Base-by-base conservation (phyloP, 1,140 invertebrate genomes). In the Bombus superbus region DNA sequence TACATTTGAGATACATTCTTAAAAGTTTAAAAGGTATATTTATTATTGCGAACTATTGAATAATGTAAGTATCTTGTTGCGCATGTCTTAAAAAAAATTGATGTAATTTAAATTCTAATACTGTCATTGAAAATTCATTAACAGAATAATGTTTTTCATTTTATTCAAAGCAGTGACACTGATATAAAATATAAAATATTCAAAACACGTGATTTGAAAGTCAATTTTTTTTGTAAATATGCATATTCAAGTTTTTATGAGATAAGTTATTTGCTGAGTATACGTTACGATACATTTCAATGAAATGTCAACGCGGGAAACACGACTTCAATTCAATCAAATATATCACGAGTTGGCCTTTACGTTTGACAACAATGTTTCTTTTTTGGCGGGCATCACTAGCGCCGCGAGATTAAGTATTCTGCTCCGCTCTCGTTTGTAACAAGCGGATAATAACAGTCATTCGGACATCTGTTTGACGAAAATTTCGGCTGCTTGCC, bases 401-500 rank as follows among this genome's bases (percentile, higher is more conserved):
- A 72, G 44, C 66, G 57, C 25, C 44, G 59, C 10, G 22, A 74
- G 44, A 85, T 74, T 57, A 81, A 81, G 83, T 78, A 80, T 88
- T 86, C 86, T 53, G 47, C 47, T 57, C n/a, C 68, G 81, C 32
- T 80, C 82, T 69, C 79, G 80, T 90, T 90, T 77, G 59, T 82
- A 76, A 78, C 81, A 82, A 77, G 62, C 77, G 78, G 82, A 83
- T 82, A 86, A 84, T 85, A 89, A 87, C 81, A 64, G 69, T 66
- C 40, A 35, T 69, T 75, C 73, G 86, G 82, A 80, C 83, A 90
- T 90, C 81, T 86, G 86, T 84, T 86, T 80, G 88, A 89, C 89
- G 81, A 81, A 88, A 85, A 90, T 90, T 90, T 88, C 89, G 89
- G 89, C 89, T 57, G 80, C n/a, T 90, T 90, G 89, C 89, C 89